Percentiles rank a stretch among this genome's conserved stretches.
phyloP scores from a whole-genome alignment of 2,797 vertebrate species.

The Lycodopsis pacificus region DNA sequence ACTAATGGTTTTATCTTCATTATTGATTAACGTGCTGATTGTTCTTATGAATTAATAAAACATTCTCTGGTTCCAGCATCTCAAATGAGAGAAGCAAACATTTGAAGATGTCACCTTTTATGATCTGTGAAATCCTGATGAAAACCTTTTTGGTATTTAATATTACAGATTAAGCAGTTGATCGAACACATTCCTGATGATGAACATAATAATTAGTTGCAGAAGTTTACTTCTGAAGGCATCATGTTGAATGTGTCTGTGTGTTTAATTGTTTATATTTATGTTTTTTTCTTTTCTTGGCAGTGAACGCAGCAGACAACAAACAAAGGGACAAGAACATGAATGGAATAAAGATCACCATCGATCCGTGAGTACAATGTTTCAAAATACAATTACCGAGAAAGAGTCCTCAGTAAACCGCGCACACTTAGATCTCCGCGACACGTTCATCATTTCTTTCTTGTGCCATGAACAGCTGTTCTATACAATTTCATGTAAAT shows the following conservation, averaged over 20 bases:
- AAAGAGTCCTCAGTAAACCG: too few relatives aligned
- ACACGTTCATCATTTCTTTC: background rate
- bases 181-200: background rate
- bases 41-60: background rate
- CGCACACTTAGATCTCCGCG: background rate
- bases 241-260: background rate
- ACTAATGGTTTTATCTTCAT: background rate
- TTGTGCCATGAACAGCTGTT: background rate
- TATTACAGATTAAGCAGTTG: background rate
- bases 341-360: conserved; percentile 95
- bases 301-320: conserved; percentile 99
- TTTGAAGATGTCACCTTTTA: background rate
- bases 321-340: conserved; percentile 99
- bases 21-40: too few relatives aligned
- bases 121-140: background rate
- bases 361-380: conserved; percentile 93
- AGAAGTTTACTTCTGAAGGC: background rate
- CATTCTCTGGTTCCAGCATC: background rate
- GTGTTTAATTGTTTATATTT: background rate
- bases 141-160: background rate
- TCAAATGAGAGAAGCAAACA: background rate
- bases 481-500: background rate
- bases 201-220: background rate
- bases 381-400: background rate
- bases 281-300: conserved; percentile 55